phyloP scores from a whole-genome alignment of 2,888 invertebrate species.

The Philopedon plagiatum region DNA sequence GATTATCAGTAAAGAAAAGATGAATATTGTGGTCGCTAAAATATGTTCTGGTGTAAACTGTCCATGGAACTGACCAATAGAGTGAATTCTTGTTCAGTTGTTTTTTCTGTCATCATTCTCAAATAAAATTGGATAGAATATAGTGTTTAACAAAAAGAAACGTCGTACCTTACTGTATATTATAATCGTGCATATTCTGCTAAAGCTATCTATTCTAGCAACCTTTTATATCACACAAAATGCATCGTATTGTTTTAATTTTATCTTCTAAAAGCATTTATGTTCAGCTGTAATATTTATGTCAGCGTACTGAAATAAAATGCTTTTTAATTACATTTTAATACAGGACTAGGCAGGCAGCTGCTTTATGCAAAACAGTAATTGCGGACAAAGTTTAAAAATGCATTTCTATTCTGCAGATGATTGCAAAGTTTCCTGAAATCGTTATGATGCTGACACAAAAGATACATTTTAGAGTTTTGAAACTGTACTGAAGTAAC shows the following conservation, averaged over 20 bases:
- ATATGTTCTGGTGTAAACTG: too few relatives aligned
- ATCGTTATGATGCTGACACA: constrained; percentile 4
- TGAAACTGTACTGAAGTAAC: not conserved
- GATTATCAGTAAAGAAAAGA: too few relatives aligned
- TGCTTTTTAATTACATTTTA: constrained; percentile 31
- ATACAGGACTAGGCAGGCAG: constrained; percentile 16
- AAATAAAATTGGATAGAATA: too few relatives aligned
- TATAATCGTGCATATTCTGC: not conserved
- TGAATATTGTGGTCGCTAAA: too few relatives aligned
- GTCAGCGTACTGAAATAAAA: constrained; percentile 28
- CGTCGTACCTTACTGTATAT: not conserved
- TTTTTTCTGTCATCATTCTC: too few relatives aligned
- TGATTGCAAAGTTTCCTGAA: constrained; percentile 12
- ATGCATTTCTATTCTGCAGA: constrained; percentile 24
- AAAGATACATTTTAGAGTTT: constrained; percentile 10
- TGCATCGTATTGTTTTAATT: constrained; percentile 12
- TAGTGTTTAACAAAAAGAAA: too few relatives aligned
- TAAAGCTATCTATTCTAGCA: not conserved
- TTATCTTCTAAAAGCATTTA: constrained; percentile 13
- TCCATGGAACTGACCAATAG: too few relatives aligned
- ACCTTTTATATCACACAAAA: constrained; percentile 1
- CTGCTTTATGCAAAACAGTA: constrained; percentile 35
- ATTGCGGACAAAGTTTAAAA: constrained; percentile 21
- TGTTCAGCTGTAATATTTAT: constrained; percentile 12
- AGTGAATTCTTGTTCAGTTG: too few relatives aligned